Conservation (phyloP, 2,797 vertebrate genomes). For the Halcyon leucocephala region DNA sequence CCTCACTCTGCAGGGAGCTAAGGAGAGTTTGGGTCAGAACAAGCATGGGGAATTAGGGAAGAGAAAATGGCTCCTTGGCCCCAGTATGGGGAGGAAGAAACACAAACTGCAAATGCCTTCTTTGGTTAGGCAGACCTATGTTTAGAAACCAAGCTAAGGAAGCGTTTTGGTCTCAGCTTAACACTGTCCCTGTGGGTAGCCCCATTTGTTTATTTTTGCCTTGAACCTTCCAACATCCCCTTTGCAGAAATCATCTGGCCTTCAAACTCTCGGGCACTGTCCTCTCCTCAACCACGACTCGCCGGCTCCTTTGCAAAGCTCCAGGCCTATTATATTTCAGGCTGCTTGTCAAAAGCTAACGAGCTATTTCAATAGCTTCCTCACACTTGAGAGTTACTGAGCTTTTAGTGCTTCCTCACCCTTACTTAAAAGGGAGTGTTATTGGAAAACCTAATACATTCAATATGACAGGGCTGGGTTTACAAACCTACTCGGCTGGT, state of each 20-base stretch:
- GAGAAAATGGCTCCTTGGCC: slow-evolving; percentile 2
- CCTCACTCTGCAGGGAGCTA: not conserved
- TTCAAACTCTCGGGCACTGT: not conserved
- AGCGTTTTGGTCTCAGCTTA: slow-evolving; percentile 13
- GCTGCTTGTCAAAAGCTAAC: slow-evolving; percentile 38
- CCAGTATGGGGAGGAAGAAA: not conserved
- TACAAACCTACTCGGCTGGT: slow-evolving; percentile 57
- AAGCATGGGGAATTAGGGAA: not conserved
- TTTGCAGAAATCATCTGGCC: slow-evolving; percentile 33
- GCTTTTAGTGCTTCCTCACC: slow-evolving; percentile 40
- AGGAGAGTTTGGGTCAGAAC: not conserved
- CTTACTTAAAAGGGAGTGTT: slow-evolving; percentile 28
- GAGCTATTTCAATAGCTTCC: slow-evolving; percentile 51
- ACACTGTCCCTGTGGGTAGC: slow-evolving; percentile 11
- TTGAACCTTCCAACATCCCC: slow-evolving; percentile 27
- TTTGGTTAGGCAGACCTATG: not conserved
- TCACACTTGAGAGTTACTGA: slow-evolving; percentile 28
- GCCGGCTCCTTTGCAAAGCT: slow-evolving; percentile 3
- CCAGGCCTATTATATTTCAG: slow-evolving; percentile 31
- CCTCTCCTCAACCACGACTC: slow-evolving; percentile 3
- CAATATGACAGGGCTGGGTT: slow-evolving; percentile 30
- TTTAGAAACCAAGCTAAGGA: slow-evolving; percentile 22
- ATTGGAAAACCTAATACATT: slow-evolving; percentile 58
- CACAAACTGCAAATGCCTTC: slow-evolving; percentile 8
- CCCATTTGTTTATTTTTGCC: slow-evolving; percentile 39